phyloP scores from a whole-genome alignment of 2,113 vertebrate species.

The Patagioenas fasciata region DNA sequence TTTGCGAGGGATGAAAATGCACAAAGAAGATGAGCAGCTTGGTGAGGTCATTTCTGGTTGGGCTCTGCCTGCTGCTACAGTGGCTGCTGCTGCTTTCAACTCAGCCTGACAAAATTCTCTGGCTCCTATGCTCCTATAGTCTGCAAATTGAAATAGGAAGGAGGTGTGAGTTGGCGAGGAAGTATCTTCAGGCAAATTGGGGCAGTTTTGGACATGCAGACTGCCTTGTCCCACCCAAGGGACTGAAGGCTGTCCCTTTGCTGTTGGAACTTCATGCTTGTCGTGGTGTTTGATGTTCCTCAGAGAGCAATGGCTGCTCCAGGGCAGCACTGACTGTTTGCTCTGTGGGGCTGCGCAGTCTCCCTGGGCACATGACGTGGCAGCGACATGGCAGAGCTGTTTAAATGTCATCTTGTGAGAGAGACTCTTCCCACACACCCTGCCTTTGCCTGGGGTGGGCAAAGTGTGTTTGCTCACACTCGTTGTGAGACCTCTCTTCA shows the following conservation, averaged over 20 bases:
- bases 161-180: not conserved
- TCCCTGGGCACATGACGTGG: not conserved
- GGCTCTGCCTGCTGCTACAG: slow-evolving; percentile 19
- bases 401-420: not conserved
- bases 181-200: not conserved
- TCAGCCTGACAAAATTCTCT: slow-evolving; percentile 21
- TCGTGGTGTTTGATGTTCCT: not conserved
- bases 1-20: not conserved
- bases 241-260: not conserved
- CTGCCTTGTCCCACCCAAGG: not conserved
- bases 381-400: not conserved
- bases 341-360: not conserved
- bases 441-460: not conserved
- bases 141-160: not conserved
- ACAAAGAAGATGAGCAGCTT: not conserved
- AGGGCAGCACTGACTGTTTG: not conserved
- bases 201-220: not conserved
- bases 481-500: not conserved
- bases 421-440: not conserved
- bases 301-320: not conserved
- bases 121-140: not conserved
- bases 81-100: not conserved
- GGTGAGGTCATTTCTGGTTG: slow-evolving; percentile 26
- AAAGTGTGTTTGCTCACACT: not conserved
- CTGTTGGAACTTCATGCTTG: not conserved